These are phyloP conservation scores for Diadophis punctatus DNA, from an alignment of 2,113 vertebrate genomes.

Conservation along the genomic window DNA sequence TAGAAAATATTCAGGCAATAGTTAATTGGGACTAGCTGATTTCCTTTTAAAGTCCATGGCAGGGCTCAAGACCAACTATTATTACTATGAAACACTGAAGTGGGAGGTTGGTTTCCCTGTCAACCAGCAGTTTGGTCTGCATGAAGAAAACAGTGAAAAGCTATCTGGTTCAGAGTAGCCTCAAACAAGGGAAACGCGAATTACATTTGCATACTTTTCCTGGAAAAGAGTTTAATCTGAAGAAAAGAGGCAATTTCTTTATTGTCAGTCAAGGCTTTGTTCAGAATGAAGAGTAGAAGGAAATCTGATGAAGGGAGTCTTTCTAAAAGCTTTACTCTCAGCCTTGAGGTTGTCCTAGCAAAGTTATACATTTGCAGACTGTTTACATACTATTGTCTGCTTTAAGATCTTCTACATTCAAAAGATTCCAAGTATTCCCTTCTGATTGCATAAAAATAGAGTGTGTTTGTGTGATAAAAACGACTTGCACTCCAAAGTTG, in stretches of 20 bases:
- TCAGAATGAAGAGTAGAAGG: slow-evolving; percentile 66
- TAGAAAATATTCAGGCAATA: slow-evolving; percentile 72
- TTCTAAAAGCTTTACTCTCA: slow-evolving; percentile 68
- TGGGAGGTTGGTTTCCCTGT: slow-evolving; percentile 66
- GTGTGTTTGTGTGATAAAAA: slow-evolving; percentile 58
- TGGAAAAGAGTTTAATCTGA: slow-evolving; percentile 69
- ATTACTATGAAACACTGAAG: slow-evolving; percentile 70
- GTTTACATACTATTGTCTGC: slow-evolving; percentile 68
- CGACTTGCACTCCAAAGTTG: slow-evolving; percentile 51
- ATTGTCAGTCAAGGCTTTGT: slow-evolving; percentile 76
- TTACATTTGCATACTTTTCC: slow-evolving; percentile 73
- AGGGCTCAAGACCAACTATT: slow-evolving; percentile 68
- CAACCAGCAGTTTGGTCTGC: slow-evolving; percentile 62
- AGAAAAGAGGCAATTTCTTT: slow-evolving; percentile 72
- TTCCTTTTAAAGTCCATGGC: slow-evolving; percentile 67
- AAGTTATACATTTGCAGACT: slow-evolving; percentile 64
- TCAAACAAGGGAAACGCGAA: slow-evolving; percentile 51
- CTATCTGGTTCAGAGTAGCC: slow-evolving; percentile 62
- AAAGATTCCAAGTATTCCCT: slow-evolving; percentile 53
- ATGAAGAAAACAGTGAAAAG: slow-evolving; percentile 67
- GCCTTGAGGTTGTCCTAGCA: slow-evolving; percentile 64
- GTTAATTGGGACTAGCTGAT: slow-evolving; percentile 77
- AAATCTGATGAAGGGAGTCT: slow-evolving; percentile 68
- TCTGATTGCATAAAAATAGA: slow-evolving; percentile 52
- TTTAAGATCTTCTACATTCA: slow-evolving; percentile 64